Evolutionary conservation across 2,797 vertebrate genomes (phyloP), one percentile per base, ranked within the genome.

Genomic region (Alca torda): DNA sequence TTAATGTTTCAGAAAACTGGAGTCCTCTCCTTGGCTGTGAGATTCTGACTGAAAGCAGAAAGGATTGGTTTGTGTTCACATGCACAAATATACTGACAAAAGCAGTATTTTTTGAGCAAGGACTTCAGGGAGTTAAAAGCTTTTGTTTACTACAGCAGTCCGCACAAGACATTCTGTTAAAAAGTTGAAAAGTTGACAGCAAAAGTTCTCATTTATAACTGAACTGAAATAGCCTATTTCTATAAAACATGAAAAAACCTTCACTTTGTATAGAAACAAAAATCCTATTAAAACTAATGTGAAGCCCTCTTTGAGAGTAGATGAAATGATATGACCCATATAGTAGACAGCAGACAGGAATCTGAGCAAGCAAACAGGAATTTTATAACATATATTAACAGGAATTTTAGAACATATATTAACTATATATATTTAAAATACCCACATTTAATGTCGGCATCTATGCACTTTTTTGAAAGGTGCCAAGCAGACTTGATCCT

Each of bases 1-100:
- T 84, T 92, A 94, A 72, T 80, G 60, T 72, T 72, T 95, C 65
- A 90, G 84, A 79, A 93, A 92, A 73, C 89, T 56, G 39, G 16
- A 86, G 72, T 43, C 13, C 30, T 93, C 20, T 77, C 28, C 19
- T 25, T 73, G 74, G 37, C 56, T 92, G 45, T 51, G 50, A 73
- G 90, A 64, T 81, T 93, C 37, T 76, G 57, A 95, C 91, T 31
- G 76, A 87, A 85, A 50, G 61, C 46, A 90, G 45, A 95, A 95
- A 37, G 53, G 68, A 73, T 54, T n/a, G 39, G 31, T 84, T 83
- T 94, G 45, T 18, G 68, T 61, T 77, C 75, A 84, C 64, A 56
- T 45, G 60, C 59, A 79, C 76, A 93, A 91, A 59, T 59, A 64
- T 3, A 87, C 28, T 46, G 56, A 86, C 33, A 88, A 94, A 95